Percentiles rank a stretch among this genome's conserved stretches.
phyloP scores from a whole-genome alignment of 2,113 vertebrate genomes.

The Camelus bactrianus region DNA sequence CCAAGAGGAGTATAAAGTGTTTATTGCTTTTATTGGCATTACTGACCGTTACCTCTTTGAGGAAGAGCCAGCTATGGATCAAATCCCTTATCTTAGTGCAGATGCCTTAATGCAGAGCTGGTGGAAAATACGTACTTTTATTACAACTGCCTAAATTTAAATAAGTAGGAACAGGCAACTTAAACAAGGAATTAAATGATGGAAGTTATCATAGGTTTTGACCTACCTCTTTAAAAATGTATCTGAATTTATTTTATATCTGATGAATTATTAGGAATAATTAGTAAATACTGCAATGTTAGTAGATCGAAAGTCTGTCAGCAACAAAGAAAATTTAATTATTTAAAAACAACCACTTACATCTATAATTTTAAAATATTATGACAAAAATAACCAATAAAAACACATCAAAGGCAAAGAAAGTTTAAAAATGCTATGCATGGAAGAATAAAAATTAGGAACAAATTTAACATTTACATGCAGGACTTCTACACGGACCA shows the following conservation, averaged over 20 bases:
- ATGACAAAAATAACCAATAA: neutral
- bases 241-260: neutral
- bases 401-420: neutral
- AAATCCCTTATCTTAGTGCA: neutral
- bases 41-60: neutral
- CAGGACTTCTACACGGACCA: neutral
- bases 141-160: neutral
- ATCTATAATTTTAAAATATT: neutral
- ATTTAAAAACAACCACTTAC: neutral
- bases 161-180: neutral
- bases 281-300: neutral
- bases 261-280: neutral
- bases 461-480: neutral
- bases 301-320: neutral
- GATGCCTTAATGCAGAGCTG: neutral
- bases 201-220: neutral
- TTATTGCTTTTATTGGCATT: conserved; percentile 12
- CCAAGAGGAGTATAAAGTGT: neutral
- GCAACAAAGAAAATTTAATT: neutral
- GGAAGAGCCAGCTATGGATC: neutral
- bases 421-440: neutral
- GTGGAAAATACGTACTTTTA: neutral
- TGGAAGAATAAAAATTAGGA: conserved; percentile 1
- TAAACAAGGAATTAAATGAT: neutral
- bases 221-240: neutral